Percentiles rank a stretch among this genome's conserved stretches.
Conservation (phyloP, 92 coral and sea anemone genomes). For the Palythoa caribaeorum region DNA sequence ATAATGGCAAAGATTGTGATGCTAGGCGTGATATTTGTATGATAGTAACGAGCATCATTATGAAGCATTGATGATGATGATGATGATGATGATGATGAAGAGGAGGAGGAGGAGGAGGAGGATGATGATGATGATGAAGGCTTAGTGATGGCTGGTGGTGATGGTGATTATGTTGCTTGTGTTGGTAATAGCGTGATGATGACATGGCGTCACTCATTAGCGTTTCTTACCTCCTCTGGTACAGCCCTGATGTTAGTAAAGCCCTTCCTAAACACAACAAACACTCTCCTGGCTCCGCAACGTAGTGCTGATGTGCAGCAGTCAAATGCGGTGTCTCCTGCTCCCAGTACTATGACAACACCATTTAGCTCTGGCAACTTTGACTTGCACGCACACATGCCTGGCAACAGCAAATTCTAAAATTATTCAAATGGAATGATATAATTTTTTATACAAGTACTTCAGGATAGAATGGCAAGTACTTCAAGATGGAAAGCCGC, state of each 20-base stretch:
- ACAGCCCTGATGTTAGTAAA: slow-evolving; percentile 98
- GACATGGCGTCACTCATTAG: not conserved
- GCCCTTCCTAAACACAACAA: slow-evolving; percentile 95
- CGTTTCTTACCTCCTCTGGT: slow-evolving; percentile 89
- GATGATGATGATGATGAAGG: not conserved
- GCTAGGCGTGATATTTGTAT: too few species aligned
- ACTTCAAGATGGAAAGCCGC: too few species aligned
- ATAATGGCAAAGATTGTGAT: too few species aligned
- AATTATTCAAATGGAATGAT: too few species aligned
- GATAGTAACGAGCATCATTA: not conserved
- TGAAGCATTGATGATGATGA: not conserved
- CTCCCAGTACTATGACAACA: slow-evolving; percentile 91
- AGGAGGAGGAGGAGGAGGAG: too few species aligned
- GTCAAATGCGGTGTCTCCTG: slow-evolving; percentile 99
- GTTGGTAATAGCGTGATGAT: not conserved
- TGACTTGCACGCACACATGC: slow-evolving; percentile 97
- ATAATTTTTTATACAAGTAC: too few species aligned
- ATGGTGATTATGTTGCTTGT: not conserved
- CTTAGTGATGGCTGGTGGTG: not conserved
- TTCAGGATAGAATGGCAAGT: too few species aligned
- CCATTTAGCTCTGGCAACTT: slow-evolving; percentile 90
- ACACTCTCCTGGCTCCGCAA: slow-evolving; percentile 99
- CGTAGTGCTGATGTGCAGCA: slow-evolving; percentile 98
- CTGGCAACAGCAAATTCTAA: slow-evolving; percentile 42
- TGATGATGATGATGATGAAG: not conserved